These are phyloP conservation scores for Carduelis carduelis DNA, from an alignment of 2,797 vertebrate species.

Conservation along the genomic window DNA sequence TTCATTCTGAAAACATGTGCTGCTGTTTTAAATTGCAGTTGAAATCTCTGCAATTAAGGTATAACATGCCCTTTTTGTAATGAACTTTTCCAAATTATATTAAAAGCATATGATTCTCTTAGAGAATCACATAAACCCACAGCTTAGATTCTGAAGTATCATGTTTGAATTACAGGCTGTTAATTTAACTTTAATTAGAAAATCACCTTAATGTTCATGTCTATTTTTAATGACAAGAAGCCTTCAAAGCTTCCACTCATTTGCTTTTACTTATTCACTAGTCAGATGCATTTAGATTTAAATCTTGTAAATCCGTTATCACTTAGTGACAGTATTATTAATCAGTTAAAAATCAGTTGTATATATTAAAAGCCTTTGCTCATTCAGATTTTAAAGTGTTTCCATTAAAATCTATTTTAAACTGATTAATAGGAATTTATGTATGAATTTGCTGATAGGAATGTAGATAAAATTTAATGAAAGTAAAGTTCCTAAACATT, in stretches of 20 bases:
- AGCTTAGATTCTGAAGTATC: neutral
- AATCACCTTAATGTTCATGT: neutral
- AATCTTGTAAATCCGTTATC: neutral
- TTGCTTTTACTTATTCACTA: neutral
- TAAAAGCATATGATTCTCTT: neutral
- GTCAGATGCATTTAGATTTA: neutral
- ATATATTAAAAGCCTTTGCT: neutral
- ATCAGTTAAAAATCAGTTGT: neutral
- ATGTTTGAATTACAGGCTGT: neutral
- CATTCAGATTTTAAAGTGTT: neutral
- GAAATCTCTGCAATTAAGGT: neutral
- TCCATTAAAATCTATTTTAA: conserved; percentile 32
- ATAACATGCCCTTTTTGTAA: neutral
- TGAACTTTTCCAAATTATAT: neutral
- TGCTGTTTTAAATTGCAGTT: neutral
- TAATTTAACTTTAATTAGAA: conserved; percentile 28
- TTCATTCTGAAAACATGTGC: neutral
- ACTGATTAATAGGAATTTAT: conserved; percentile 31
- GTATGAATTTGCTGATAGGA: conserved; percentile 26
- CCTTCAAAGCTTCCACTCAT: neutral
- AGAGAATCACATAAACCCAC: neutral
- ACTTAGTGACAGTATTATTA: neutral
- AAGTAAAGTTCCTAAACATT: conserved; percentile 17
- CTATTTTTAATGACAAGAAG: neutral
- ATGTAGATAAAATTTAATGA: conserved; percentile 25